Conservation (phyloP, 1,140 invertebrate genomes). For the Apis laboriosa region DNA sequence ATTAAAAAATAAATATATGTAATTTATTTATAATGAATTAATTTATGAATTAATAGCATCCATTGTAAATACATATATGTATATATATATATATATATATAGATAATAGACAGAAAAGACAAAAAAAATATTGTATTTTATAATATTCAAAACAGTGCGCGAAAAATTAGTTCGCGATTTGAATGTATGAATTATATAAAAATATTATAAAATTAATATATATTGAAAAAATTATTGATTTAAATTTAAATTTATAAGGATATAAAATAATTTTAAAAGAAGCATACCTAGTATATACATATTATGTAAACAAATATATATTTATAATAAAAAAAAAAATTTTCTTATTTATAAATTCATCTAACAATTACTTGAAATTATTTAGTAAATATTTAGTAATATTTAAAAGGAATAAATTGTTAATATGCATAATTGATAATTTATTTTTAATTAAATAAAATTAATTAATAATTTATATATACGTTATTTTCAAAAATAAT, state of each 20-base stretch:
- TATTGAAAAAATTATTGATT: not conserved
- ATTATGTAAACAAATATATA: not conserved
- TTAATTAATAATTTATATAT: not conserved
- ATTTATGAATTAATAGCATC: not conserved
- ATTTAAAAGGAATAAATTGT: not conserved
- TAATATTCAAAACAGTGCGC: slow-evolving; percentile 2
- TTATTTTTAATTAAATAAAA: not conserved
- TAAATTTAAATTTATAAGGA: not conserved
- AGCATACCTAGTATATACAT: not conserved
- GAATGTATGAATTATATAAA: not conserved
- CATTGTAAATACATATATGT: not conserved
- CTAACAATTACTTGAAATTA: not conserved
- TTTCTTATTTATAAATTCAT: not conserved
- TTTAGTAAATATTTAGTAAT: not conserved
- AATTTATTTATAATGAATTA: not conserved
- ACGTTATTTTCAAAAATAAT: not conserved
- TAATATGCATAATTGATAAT: not conserved
- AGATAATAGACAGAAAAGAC: not conserved
- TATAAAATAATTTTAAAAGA: not conserved
- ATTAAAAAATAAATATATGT: not conserved
- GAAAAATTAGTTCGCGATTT: not conserved
- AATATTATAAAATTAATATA: not conserved
- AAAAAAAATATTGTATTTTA: not conserved
- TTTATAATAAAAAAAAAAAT: not conserved
- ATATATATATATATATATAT: not conserved